Evolutionary conservation across 2,797 vertebrate species (phyloP).

Genomic region (Phataginus tetradactyla): DNA sequence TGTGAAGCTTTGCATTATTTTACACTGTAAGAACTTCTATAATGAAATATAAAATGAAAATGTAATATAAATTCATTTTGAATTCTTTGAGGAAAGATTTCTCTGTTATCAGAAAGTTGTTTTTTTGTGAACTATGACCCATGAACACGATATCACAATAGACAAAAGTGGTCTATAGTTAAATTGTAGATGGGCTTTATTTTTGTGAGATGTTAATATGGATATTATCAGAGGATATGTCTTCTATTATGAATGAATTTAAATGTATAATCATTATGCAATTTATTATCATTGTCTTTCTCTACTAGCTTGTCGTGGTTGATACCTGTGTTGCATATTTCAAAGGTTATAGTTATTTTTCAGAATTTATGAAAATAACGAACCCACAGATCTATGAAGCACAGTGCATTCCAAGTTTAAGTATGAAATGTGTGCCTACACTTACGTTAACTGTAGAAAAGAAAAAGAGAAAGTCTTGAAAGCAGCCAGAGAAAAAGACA

Average conservation of each 20-base stretch:
- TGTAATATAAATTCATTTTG: background rate
- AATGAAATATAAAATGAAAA: background rate
- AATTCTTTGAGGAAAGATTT: background rate
- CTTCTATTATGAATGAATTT: slow-evolving; percentile 34
- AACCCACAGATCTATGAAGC: background rate
- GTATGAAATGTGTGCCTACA: background rate
- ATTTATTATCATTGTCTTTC: background rate
- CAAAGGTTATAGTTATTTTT: background rate
- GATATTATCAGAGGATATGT: background rate
- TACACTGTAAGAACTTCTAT: background rate
- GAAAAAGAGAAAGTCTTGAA: background rate
- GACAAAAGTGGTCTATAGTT: background rate
- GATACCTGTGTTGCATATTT: background rate
- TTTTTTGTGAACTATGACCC: background rate
- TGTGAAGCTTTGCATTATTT: background rate
- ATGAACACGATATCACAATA: background rate
- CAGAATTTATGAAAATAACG: background rate
- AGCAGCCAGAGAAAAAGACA: background rate
- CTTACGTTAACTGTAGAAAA: background rate
- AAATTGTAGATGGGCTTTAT: background rate
- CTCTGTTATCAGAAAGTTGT: background rate
- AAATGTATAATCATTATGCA: background rate
- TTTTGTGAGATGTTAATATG: background rate
- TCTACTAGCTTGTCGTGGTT: background rate
- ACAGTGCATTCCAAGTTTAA: background rate